Conservation (phyloP, 2,113 vertebrate genomes). For the Lipotes vexillifer region DNA sequence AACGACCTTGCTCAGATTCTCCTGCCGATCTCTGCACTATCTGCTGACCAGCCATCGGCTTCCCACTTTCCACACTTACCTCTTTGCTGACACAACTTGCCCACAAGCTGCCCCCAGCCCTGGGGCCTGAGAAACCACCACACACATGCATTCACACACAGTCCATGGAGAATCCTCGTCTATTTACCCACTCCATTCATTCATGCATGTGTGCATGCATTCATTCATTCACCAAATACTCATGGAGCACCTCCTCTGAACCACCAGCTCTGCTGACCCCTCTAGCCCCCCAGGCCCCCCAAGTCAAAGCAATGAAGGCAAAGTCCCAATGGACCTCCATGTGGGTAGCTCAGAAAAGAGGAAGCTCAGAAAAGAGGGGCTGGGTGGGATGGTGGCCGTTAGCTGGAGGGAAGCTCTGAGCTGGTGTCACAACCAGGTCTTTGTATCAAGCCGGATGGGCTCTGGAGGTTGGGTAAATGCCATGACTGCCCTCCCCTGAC, state of each 20-base stretch:
- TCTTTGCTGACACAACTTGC: neutral
- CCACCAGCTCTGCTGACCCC: neutral
- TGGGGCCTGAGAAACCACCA: neutral
- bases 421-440: conserved; percentile 42
- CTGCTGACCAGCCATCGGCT: neutral
- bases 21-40: neutral
- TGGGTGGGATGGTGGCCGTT: conserved; percentile 19
- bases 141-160: neutral
- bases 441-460: neutral
- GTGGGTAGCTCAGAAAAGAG: conserved; percentile 32
- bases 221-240: neutral
- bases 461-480: neutral
- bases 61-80: neutral
- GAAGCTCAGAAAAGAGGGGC: conserved; percentile 43
- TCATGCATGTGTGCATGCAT: neutral
- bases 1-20: neutral
- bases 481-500: neutral
- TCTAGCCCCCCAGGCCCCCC: neutral
- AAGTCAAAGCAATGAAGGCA: neutral
- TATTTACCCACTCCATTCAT: neutral
- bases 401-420: neutral
- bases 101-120: neutral
- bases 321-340: neutral
- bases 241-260: neutral
- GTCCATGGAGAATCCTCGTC: neutral